Base-by-base conservation (phyloP, 2,797 vertebrate genomes). In the Acropternis orthonyx region DNA sequence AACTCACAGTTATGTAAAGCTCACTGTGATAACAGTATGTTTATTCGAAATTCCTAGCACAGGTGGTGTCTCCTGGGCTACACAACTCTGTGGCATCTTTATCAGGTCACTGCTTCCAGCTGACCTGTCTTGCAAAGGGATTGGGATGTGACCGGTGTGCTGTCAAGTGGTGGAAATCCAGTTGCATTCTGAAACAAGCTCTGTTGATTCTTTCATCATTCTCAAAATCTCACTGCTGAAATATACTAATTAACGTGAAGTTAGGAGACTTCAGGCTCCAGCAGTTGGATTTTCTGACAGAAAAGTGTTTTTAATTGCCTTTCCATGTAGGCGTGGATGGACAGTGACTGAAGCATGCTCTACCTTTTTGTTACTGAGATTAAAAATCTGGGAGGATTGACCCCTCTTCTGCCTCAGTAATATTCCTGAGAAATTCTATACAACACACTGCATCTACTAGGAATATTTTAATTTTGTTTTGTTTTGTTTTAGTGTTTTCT, bases 91-190 rank as follows among this genome's bases (percentile, higher is more conserved):
- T 16, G 56, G 28, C 15, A 6, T 72, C 83, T 41, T 46, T 52
- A 11, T 39, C 51, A 4, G 58, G 58, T 90, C 51, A 2, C 20
- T 88, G 46, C 71, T 86, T 49, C 65, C 62, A 36, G 27, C 37
- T 65, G 54, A 49, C 26, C 41, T 43, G 37, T 2, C 19, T 37
- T 46, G 10, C 14, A 4, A 19, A 41, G 32, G 28, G 34, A 37
- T 67, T 0, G 0, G 63, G 19, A 39, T 34, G 30, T n/a, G 46
- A 9, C 2, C 0, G 4, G 4, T 30, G 10, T 34, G 41, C 44
- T 69, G 10, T 6, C 16, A n/a, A 41, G 41, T 17, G 27, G 7
- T 20, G 8, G 66, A 71, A 55, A 27, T 24, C 26, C 10, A 12
- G 17, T 26, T 1, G 0, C 24, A 0, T 85, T 85, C 83, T 2